Conservation (phyloP, 92 coral and sea anemone species). For the Epizoanthus rinbou region DNA sequence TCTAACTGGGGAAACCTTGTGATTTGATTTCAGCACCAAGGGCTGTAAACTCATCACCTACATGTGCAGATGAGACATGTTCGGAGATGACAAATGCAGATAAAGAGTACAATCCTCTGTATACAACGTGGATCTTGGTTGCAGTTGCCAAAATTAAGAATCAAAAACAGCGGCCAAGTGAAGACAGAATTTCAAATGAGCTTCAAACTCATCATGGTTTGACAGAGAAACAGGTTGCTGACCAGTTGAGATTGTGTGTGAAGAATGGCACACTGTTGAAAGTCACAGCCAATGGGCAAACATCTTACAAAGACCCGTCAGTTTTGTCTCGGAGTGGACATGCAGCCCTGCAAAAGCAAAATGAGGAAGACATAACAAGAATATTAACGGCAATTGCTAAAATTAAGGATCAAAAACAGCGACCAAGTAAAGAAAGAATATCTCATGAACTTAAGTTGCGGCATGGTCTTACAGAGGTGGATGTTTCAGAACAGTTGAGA, state of each 20-base stretch:
- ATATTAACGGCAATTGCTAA: slow-evolving; percentile 79
- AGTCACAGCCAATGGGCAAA: slow-evolving; percentile 72
- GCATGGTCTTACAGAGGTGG: slow-evolving; percentile 69
- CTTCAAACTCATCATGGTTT: slow-evolving; percentile 82
- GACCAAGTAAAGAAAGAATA: slow-evolving; percentile 94
- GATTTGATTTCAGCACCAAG: too few relatives aligned
- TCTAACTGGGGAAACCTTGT: too few relatives aligned
- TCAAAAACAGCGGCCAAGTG: slow-evolving; percentile 93
- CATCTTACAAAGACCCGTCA: slow-evolving; percentile 85
- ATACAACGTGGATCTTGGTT: slow-evolving; percentile 78
- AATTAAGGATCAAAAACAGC: slow-evolving; percentile 91
- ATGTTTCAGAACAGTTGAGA: slow-evolving; percentile 77
- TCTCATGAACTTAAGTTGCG: slow-evolving; percentile 74
- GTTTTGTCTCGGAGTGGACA: slow-evolving; percentile 47
- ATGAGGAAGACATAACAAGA: not conserved
- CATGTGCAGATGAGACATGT: slow-evolving; percentile 44
- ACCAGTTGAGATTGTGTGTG: slow-evolving; percentile 85
- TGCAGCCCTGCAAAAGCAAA: slow-evolving; percentile 62
- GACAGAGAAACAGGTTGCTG: slow-evolving; percentile 54
- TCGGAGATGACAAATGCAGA: slow-evolving; percentile 54
- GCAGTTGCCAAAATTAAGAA: slow-evolving; percentile 89
- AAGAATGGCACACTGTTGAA: slow-evolving; percentile 75
- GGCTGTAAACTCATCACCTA: too few relatives aligned
- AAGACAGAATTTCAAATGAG: slow-evolving; percentile 82
- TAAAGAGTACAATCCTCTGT: slow-evolving; percentile 70